These are phyloP conservation scores for Drosophila anceps DNA, from an alignment of 2,888 invertebrate species.

Conservation along the genomic window DNA sequence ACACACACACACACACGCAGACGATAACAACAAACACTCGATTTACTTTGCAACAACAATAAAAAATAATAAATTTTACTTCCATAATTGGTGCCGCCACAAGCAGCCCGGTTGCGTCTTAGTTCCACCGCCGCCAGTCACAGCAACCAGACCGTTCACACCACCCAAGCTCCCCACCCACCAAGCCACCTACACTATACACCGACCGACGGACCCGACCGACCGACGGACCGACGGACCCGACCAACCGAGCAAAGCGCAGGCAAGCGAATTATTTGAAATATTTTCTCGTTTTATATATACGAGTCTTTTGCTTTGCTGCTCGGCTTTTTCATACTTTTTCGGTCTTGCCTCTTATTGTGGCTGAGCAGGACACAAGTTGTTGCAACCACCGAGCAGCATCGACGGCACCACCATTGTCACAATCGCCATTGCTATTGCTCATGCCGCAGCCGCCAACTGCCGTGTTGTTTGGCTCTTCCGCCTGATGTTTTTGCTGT, in stretches of 20 bases:
- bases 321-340: slow-evolving; percentile 42
- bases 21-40: slow-evolving; percentile 64
- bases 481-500: slow-evolving; percentile 40
- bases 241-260: slow-evolving; percentile 18
- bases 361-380: slow-evolving; percentile 35
- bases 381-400: slow-evolving; percentile 42
- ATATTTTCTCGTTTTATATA: slow-evolving; percentile 66
- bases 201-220: background rate
- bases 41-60: slow-evolving; percentile 71
- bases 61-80: slow-evolving; percentile 74
- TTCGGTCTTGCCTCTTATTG: slow-evolving; percentile 28
- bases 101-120: slow-evolving; percentile 68
- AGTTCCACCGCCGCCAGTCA: slow-evolving; percentile 9
- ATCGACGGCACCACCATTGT: slow-evolving; percentile 50
- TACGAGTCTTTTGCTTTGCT: slow-evolving; percentile 40
- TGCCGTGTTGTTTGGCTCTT: slow-evolving; percentile 63
- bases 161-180: background rate
- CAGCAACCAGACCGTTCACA: slow-evolving; percentile 11
- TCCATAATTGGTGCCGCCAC: slow-evolving; percentile 75
- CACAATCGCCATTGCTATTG: slow-evolving; percentile 39
- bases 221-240: background rate
- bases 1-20: slow-evolving; percentile 18
- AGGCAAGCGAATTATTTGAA: slow-evolving; percentile 69
- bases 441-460: slow-evolving; percentile 33
- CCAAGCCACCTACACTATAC: background rate